Base-by-base conservation (phyloP, 2,888 invertebrate genomes). In the Thelaira solivaga region DNA sequence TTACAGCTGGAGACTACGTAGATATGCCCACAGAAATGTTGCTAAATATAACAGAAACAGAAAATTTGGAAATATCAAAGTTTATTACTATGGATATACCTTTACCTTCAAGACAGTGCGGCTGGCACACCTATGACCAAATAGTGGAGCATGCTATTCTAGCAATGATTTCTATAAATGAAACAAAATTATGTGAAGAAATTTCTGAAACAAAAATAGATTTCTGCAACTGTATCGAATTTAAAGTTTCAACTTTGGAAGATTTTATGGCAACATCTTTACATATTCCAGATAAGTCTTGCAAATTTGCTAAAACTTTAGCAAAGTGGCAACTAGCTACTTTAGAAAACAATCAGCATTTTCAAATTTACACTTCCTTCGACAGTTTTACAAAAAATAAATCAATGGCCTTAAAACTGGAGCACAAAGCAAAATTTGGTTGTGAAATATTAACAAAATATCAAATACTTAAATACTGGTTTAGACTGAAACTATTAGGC, bases 351-450 rank as follows among this genome's bases (percentile, higher is more conserved):
- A 49, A 67, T 0, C 31, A 45, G 1, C 26, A 43, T 0, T 26
- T 83, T 0, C 68, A 81, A 31, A 39, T 86, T 3, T 82, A 80
- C 4, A 86, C 81, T 11, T 78, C 61, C 1, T 22, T 61, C 0
- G 64, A 67, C 11, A 3, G 1, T 8, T 39, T 24, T 2, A 20
- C 22, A 1, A 13, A 47, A n/a, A 77, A 69, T 0, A 34, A 68
- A 7, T 20, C 78, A 0, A 16, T 83, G 4, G 68, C 83, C 0
- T 69, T 88, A 2, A 88, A 88, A 74, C 36, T 88, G 2, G 88
- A 88, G 61, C 85, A 81, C 45, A 88, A 88, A 64, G 81, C 88
- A 0, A 73, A 82, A n/a, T 87, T 86, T 65, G 88, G 88, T 0
- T 86, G 85, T 69, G 88, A 88, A 75, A 65, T 85, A 4, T 82